Base-by-base conservation (phyloP, 2,797 vertebrate genomes). In the Schizopygopsis pylzovi region DNA sequence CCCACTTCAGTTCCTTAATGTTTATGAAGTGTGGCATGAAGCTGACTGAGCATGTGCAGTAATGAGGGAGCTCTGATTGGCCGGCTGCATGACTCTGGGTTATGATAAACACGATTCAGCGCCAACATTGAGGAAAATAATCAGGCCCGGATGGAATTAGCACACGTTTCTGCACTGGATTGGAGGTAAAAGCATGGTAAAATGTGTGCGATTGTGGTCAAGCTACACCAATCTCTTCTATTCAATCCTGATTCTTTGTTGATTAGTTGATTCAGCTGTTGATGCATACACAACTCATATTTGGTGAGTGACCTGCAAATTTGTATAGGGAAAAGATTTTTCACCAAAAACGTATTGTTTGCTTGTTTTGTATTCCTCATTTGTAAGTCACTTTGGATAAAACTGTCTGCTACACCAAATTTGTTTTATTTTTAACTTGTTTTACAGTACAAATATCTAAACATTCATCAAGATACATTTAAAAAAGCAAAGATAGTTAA, bases 21-120 rank as follows among this genome's bases (percentile, higher is more conserved):
- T 63, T 84, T 80, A 76, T 70, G 80, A 54, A 56, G 54, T 71
- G 39, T 79, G 47, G 71, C 65, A 79, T 71, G 45, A 79, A 70
- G 54, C 65, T 79, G 76, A 85, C 63, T 79, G 41, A 61, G 67
- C 75, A 16, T 59, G 75, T 78, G 33, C 47, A 68, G 82, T 63
- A 68, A 65, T 52, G 16, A 43, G 7, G 45, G 61, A 41, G 75
- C 54, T 54, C 73, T 70, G 81, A 83, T 25, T 75, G 81, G 81
- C 63, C 28, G 15, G 28, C 54, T 63, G 37, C 71, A 63, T 49
- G 43, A 83, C 28, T 68, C 28, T 8, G 28, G 43, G 28, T 33
- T 37, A 68, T 49, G 18, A 67, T n/a, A 28, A 45, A 52, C 28
- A 49, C 18, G 39, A 39, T 81, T 81, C 61, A 52, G 7, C 1